Conservation (phyloP, 2,888 invertebrate genomes). For the Blastobasis lacticolella region DNA sequence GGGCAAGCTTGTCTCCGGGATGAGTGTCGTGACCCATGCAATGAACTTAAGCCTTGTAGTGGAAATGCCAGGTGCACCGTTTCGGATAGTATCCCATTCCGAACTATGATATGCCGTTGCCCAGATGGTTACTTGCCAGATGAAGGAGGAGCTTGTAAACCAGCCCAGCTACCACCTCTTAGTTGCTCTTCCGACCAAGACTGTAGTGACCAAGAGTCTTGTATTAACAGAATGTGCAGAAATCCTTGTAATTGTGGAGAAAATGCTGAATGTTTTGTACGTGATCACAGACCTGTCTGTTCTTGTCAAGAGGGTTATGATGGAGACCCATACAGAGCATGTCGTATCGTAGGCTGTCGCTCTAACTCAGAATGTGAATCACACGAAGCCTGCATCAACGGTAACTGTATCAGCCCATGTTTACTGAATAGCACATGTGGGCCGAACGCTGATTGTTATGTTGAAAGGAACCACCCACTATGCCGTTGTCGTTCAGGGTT, state of each 20-base stretch:
- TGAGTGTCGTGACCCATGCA: slow-evolving; percentile 86
- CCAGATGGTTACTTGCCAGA: slow-evolving; percentile 89
- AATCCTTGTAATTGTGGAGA: slow-evolving; percentile 92
- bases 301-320: slow-evolving; percentile 88
- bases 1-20: slow-evolving; percentile 86
- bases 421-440: slow-evolving; percentile 86
- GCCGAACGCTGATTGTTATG: slow-evolving; percentile 86
- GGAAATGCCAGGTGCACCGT: slow-evolving; percentile 85
- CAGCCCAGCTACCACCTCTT: slow-evolving; percentile 79
- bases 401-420: slow-evolving; percentile 90
- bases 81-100: slow-evolving; percentile 87
- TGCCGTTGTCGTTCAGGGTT: slow-evolving; percentile 89
- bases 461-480: slow-evolving; percentile 80
- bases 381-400: slow-evolving; percentile 88
- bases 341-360: slow-evolving; percentile 87
- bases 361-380: slow-evolving; percentile 88
- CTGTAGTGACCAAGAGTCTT: slow-evolving; percentile 85
- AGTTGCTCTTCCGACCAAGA: slow-evolving; percentile 88
- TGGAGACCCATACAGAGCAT: slow-evolving; percentile 89
- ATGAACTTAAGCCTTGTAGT: slow-evolving; percentile 83
- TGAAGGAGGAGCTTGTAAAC: slow-evolving; percentile 83
- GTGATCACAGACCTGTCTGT: slow-evolving; percentile 89
- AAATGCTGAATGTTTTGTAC: slow-evolving; percentile 86
- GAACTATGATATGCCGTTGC: slow-evolving; percentile 92
- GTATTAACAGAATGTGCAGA: slow-evolving; percentile 88